phyloP scores from a whole-genome alignment of 1,140 invertebrate genomes.

The Melitaea cinxia region DNA sequence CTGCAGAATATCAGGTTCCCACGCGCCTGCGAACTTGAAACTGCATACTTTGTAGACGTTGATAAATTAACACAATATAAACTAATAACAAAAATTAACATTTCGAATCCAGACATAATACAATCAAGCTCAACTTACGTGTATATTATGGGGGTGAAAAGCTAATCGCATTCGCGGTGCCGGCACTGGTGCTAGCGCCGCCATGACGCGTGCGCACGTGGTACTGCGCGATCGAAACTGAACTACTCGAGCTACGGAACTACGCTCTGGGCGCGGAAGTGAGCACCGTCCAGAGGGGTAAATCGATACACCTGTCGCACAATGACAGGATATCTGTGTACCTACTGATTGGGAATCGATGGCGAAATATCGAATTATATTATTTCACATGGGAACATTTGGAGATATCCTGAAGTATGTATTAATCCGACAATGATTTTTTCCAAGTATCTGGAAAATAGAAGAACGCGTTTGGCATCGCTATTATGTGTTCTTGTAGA shows the following conservation, averaged over 20 bases:
- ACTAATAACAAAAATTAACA: constrained; percentile 17
- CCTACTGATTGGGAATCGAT: constrained; percentile 6
- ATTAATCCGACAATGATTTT: background rate
- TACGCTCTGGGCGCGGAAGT: constrained; percentile 41
- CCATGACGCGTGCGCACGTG: constrained; percentile 57
- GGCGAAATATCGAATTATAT: constrained; percentile 1
- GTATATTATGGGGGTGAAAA: constrained; percentile 71
- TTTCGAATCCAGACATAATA: no score
- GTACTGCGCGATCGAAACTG: constrained; percentile 36
- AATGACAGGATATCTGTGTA: constrained; percentile 36
- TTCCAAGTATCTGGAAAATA: background rate
- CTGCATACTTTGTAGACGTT: background rate
- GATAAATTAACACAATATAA: background rate
- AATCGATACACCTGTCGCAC: constrained; percentile 48
- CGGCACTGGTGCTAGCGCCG: constrained; percentile 55
- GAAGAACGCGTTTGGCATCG: background rate
- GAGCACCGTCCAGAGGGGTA: constrained; percentile 47
- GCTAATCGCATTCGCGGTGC: constrained; percentile 66
- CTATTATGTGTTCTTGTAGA: no score
- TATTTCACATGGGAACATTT: constrained; percentile 12
- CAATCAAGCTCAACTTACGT: no score
- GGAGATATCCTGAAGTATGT: background rate
- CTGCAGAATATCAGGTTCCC: constrained; percentile 72
- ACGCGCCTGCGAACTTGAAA: constrained; percentile 46
- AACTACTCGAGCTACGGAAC: constrained; percentile 15